phyloP scores from a whole-genome alignment of 2,113 vertebrate species.

The Malurus melanocephalus region DNA sequence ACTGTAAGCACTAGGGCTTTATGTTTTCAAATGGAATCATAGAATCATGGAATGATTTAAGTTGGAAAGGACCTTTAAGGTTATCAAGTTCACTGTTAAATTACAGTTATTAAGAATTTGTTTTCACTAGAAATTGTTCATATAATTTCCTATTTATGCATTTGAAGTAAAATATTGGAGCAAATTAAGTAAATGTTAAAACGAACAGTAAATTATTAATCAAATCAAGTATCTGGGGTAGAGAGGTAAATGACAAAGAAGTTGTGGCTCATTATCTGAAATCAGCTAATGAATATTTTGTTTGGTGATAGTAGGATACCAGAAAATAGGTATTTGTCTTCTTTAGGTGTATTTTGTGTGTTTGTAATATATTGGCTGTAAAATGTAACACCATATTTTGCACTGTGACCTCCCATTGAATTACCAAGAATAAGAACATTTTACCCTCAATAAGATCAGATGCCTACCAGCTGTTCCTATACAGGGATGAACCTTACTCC shows the following conservation, averaged over 20 bases:
- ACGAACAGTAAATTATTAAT: not conserved
- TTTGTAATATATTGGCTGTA: not conserved
- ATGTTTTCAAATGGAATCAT: not conserved
- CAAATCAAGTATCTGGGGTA: not conserved
- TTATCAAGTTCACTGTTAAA: fast-evolving
- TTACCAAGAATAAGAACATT: not conserved
- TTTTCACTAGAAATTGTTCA: not conserved
- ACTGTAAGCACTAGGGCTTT: not conserved
- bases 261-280: not conserved
- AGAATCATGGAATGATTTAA: not conserved
- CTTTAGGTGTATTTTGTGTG: not conserved
- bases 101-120: not conserved
- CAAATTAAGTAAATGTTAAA: not conserved
- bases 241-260: not conserved
- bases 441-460: not conserved
- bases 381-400: not conserved
- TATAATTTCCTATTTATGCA: not conserved
- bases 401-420: not conserved
- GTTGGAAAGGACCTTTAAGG: not conserved
- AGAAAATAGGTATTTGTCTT: not conserved
- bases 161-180: not conserved
- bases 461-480: not conserved
- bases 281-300: not conserved
- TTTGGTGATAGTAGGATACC: not conserved
- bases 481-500: not conserved